Percentiles rank a stretch among this genome's conserved stretches.
These are phyloP conservation scores for Chinchilla lanigera DNA, from an alignment of 2,113 vertebrate genomes.

Conservation along the genomic window DNA sequence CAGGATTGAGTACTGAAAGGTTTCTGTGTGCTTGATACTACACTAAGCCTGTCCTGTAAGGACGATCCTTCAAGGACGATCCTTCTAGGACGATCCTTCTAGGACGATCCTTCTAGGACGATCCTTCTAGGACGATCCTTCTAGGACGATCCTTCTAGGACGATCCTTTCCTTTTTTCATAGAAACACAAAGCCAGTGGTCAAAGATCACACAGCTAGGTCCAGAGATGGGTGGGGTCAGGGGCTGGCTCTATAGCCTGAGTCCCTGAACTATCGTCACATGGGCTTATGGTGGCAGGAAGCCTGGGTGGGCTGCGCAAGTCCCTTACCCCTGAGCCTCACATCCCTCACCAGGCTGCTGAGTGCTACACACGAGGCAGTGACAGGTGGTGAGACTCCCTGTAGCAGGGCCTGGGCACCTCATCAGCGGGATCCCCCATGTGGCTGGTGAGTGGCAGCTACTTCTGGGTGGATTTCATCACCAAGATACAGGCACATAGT, in stretches of 20 bases:
- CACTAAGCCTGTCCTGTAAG: neutral
- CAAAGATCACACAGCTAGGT: too few relatives aligned
- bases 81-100: too few relatives aligned
- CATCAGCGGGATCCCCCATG: neutral
- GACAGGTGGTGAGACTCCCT: neutral
- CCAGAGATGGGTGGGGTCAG: accelerated
- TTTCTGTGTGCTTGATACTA: neutral
- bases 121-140: neutral
- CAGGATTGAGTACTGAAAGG: neutral
- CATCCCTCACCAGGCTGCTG: neutral
- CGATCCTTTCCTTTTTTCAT: neutral
- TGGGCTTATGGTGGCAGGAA: neutral
- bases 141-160: too few relatives aligned
- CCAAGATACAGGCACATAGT: neutral
- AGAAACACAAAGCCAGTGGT: neutral
- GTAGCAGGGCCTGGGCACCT: neutral
- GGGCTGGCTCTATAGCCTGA: neutral
- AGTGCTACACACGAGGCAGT: neutral
- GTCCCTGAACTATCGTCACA: neutral
- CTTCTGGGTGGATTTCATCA: neutral
- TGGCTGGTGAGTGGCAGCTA: neutral
- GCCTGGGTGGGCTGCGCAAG: neutral
- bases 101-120: too few relatives aligned
- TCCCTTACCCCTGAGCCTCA: neutral
- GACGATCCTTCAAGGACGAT: neutral